phyloP scores from a whole-genome alignment of 2,888 invertebrate genomes.

The Lagria hirta region DNA sequence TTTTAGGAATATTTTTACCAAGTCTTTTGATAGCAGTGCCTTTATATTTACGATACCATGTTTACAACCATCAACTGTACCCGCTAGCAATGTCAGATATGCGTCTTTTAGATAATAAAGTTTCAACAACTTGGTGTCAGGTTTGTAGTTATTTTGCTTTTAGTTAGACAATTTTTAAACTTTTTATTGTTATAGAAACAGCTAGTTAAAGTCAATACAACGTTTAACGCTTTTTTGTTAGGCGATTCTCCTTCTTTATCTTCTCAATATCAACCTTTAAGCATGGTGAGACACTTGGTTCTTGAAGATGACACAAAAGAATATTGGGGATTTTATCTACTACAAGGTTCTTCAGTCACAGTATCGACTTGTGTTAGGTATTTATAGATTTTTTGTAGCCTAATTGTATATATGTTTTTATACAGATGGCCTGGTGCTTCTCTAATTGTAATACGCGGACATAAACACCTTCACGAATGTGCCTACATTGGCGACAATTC shows the following conservation, averaged over 20 bases:
- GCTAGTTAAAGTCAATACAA: slow-evolving; percentile 68
- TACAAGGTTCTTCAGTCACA: slow-evolving; percentile 72
- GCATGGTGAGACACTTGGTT: slow-evolving; percentile 68
- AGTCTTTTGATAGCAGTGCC: slow-evolving; percentile 67
- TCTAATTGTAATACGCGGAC: slow-evolving; percentile 73
- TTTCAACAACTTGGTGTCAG: slow-evolving; percentile 81
- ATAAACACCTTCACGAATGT: slow-evolving; percentile 75
- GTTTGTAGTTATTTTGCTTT: slow-evolving; percentile 52
- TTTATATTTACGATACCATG: slow-evolving; percentile 69
- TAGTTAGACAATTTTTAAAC: not conserved
- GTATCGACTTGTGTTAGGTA: slow-evolving; percentile 77
- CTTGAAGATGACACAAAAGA: slow-evolving; percentile 80
- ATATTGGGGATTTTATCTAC: slow-evolving; percentile 80
- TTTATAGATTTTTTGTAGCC: not conserved
- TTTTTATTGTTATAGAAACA: slow-evolving; percentile 59
- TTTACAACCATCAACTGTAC: slow-evolving; percentile 70
- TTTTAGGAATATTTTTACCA: slow-evolving; percentile 67
- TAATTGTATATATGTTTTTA: slow-evolving; percentile 2
- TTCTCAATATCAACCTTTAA: slow-evolving; percentile 61
- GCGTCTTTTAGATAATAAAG: slow-evolving; percentile 70
- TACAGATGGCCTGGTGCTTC: slow-evolving; percentile 75
- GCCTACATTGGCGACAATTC: slow-evolving; percentile 81
- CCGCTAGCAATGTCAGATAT: slow-evolving; percentile 76
- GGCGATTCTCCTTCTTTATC: slow-evolving; percentile 63
- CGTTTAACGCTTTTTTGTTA: slow-evolving; percentile 75